Percentiles rank a stretch among this genome's conserved stretches.
These are phyloP conservation scores for Eupithecia inturbata DNA, from an alignment of 2,888 invertebrate genomes.

Conservation along the genomic window DNA sequence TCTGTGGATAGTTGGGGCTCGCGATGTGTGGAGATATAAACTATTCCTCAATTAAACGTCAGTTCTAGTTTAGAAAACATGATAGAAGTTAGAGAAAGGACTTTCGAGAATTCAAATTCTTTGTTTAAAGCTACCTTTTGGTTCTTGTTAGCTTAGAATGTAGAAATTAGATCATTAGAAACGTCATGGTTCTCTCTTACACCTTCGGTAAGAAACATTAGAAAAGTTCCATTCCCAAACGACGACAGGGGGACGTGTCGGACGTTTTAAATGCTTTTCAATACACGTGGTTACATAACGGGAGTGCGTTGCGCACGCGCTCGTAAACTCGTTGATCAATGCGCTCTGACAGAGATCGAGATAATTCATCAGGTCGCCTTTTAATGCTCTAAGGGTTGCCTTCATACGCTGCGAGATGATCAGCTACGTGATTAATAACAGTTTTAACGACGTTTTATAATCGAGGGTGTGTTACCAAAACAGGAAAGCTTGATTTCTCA, in stretches of 20 bases:
- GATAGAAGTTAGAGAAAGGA: not conserved
- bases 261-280: not conserved
- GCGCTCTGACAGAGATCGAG: conserved; percentile 4
- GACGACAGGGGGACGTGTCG: not conserved
- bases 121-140: too few relatives aligned
- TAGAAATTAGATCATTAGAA: too few relatives aligned
- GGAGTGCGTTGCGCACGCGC: conserved; percentile 9
- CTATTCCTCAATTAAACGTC: conserved; percentile 6
- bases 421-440: not conserved
- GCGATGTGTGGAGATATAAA: conserved; percentile 17
- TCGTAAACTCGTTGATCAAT: conserved; percentile 5
- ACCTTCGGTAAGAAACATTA: too few relatives aligned
- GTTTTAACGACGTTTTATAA: not conserved
- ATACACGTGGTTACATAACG: not conserved
- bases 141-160: too few relatives aligned
- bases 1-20: conserved; percentile 12
- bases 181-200: too few relatives aligned
- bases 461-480: not conserved
- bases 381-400: too few relatives aligned
- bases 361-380: not conserved
- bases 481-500: not conserved
- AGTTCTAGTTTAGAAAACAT: not conserved
- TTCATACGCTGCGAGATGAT: not conserved
- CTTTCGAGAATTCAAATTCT: not conserved
- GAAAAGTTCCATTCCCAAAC: not conserved